phyloP scores from a whole-genome alignment of 1,140 invertebrate genomes.

The Drosophila cardini region DNA sequence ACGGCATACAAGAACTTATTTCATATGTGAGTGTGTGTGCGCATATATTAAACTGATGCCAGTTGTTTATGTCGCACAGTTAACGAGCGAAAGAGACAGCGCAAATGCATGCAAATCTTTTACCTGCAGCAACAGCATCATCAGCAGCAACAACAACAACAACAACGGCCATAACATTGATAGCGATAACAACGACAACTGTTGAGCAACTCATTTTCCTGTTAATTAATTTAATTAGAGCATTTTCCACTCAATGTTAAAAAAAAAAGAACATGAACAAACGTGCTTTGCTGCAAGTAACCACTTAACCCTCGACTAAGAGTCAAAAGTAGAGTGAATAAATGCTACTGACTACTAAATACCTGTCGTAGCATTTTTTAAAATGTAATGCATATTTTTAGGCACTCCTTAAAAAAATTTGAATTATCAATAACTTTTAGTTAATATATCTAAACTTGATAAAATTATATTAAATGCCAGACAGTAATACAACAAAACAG shows the following conservation, averaged over 20 bases:
- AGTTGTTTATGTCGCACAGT: slow-evolving; percentile 15
- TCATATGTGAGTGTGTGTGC: background rate
- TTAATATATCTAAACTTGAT: too few species aligned
- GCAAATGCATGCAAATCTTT: slow-evolving; percentile 42
- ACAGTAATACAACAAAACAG: background rate
- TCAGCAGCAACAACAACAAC: slow-evolving; percentile 3
- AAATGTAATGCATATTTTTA: background rate
- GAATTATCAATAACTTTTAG: too few species aligned
- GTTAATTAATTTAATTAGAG: slow-evolving; percentile 80
- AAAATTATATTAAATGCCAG: too few species aligned
- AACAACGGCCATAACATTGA: slow-evolving; percentile 20
- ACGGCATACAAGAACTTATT: slow-evolving; percentile 1
- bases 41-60: background rate
- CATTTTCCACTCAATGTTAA: slow-evolving; percentile 26
- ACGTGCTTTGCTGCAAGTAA: slow-evolving; percentile 20
- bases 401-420: too few species aligned
- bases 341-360: background rate
- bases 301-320: slow-evolving; percentile 30
- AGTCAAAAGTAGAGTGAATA: background rate
- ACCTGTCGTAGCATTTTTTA: too few species aligned
- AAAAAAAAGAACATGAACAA: slow-evolving; percentile 26
- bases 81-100: slow-evolving; percentile 1
- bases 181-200: slow-evolving; percentile 49
- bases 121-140: slow-evolving; percentile 38
- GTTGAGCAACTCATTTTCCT: slow-evolving; percentile 75